Evolutionary conservation across 2,113 vertebrate species (phyloP).

Genomic region (Origma solitaria): DNA sequence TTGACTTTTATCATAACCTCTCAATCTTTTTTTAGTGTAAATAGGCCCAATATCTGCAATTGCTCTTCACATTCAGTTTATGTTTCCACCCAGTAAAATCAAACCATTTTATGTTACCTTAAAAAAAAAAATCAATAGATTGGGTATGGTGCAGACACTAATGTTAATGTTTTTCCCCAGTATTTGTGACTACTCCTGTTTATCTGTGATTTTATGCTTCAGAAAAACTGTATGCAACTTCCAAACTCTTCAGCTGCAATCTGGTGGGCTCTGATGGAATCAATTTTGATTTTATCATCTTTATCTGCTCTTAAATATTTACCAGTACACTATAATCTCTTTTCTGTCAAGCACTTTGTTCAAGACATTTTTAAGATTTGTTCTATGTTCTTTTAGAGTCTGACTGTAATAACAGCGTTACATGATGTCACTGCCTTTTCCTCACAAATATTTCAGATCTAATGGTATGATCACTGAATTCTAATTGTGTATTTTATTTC

Average conservation of each 20-base stretch:
- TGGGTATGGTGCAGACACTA: not conserved
- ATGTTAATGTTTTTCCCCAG: not conserved
- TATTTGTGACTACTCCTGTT: not conserved
- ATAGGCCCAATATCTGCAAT: not conserved
- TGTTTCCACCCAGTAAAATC: not conserved
- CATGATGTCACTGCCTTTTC: not conserved
- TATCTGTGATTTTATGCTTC: slow-evolving; percentile 28
- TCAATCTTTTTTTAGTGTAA: not conserved
- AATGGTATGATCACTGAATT: not conserved
- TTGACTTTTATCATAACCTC: not conserved
- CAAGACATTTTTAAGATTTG: not conserved
- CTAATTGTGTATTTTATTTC: slow-evolving; percentile 20
- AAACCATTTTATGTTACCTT: not conserved
- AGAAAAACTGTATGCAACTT: not conserved
- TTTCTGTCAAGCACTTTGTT: not conserved
- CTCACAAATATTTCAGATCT: slow-evolving; percentile 20
- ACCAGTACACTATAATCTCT: not conserved
- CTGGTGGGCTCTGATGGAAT: slow-evolving; percentile 1
- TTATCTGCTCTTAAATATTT: slow-evolving; percentile 38
- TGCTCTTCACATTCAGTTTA: not conserved
- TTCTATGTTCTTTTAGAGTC: not conserved
- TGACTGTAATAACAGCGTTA: not conserved
- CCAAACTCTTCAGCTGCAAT: slow-evolving; percentile 11
- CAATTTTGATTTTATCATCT: slow-evolving; percentile 43
- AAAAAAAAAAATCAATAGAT: not conserved